phyloP scores from a whole-genome alignment of 2,888 invertebrate genomes.

The Trichogramma dendrolimi region DNA sequence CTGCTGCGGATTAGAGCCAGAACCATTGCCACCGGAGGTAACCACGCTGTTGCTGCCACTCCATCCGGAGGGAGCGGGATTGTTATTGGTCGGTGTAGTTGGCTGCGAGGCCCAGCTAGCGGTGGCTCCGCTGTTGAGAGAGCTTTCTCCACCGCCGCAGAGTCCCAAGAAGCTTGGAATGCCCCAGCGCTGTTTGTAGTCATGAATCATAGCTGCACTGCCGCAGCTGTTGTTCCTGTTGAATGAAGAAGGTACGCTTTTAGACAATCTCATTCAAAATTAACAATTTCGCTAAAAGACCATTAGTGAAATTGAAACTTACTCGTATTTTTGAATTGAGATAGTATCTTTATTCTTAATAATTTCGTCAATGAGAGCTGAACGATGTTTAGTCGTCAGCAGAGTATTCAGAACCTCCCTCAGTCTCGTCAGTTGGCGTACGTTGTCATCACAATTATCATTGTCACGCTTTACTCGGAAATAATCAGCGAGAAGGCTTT shows the following conservation, averaged over 20 bases:
- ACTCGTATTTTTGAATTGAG: too few species aligned
- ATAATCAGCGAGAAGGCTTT: slow-evolving; percentile 28
- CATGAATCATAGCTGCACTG: slow-evolving; percentile 27
- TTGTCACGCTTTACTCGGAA: slow-evolving; percentile 20
- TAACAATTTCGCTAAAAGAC: too few species aligned
- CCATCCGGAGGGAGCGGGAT: slow-evolving; percentile 57
- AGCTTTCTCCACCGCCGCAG: slow-evolving; percentile 77
- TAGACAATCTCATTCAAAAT: too few species aligned
- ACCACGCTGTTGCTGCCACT: slow-evolving; percentile 46
- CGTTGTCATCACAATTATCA: not conserved
- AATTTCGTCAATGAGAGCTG: not conserved
- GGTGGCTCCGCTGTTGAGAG: slow-evolving; percentile 66
- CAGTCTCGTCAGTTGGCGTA: slow-evolving; percentile 32
- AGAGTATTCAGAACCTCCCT: slow-evolving; percentile 39
- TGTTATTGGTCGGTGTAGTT: slow-evolving; percentile 60
- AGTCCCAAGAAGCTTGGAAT: slow-evolving; percentile 60
- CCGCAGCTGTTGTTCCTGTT: not conserved
- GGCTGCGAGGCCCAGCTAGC: slow-evolving; percentile 77
- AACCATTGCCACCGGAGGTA: slow-evolving; percentile 32
- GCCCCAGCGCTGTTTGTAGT: slow-evolving; percentile 56
- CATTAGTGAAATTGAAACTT: too few species aligned
- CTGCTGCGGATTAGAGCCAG: slow-evolving; percentile 10
- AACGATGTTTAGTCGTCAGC: slow-evolving; percentile 19
- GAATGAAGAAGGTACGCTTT: not conserved
- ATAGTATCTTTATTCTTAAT: slow-evolving; percentile 9